Evolutionary conservation across 92 coral and sea anemone genomes (phyloP).

Genomic region (Epizoanthus fatuus): DNA sequence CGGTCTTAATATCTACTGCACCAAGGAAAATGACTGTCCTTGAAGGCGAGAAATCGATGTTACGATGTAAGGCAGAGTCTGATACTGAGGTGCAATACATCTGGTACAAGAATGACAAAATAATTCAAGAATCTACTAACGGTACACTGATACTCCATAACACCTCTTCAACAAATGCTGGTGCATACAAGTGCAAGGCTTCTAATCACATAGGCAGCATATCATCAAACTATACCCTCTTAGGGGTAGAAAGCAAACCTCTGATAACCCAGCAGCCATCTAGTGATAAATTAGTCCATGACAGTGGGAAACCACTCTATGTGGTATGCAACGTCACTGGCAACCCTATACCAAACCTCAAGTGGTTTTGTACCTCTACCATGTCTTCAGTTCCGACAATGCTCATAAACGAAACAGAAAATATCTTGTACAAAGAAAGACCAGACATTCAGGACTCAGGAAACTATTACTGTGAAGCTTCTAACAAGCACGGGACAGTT

Average conservation of each 20-base stretch:
- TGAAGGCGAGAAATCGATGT: conserved; percentile 27
- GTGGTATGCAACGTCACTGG: conserved; percentile 75
- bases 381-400: conserved; percentile 23
- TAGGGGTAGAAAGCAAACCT: conserved; percentile 65
- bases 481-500: conserved; percentile 67
- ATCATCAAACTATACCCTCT: conserved; percentile 73
- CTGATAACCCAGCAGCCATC: conserved; percentile 59
- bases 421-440: conserved; percentile 44
- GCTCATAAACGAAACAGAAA: conserved; percentile 48
- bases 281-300: conserved; percentile 24
- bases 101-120: conserved; percentile 63
- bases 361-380: conserved; percentile 66
- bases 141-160: conserved; percentile 47
- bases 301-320: conserved; percentile 42
- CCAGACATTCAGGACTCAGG: conserved; percentile 59
- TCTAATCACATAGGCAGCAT: conserved; percentile 64
- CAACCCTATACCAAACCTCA: conserved; percentile 58
- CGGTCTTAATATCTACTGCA: conserved; percentile 42
- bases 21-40: conserved; percentile 31
- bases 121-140: conserved; percentile 45
- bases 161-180: conserved; percentile 51
- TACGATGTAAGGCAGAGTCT: conserved; percentile 60
- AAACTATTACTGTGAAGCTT: conserved; percentile 62
- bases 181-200: conserved; percentile 66
- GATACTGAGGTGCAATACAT: conserved; percentile 51